A percentile compares a stretch with the other conserved stretches of the same genome.
phyloP scores from a whole-genome alignment of 2,888 invertebrate genomes.

The Caenorhabditis panamensis region DNA sequence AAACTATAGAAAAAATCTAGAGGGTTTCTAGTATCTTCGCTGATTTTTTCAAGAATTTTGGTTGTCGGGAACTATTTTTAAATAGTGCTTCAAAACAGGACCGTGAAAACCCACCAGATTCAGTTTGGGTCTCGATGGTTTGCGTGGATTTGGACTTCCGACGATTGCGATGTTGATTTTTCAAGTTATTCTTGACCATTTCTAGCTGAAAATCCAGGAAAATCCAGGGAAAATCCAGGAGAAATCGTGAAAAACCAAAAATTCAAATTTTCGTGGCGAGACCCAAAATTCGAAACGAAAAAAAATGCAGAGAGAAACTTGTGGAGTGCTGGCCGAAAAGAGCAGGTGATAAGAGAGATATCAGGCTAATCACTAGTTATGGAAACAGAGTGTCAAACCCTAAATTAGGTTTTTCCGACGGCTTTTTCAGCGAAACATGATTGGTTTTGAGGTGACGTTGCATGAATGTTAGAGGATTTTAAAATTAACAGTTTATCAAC shows the following conservation, averaged over 20 bases:
- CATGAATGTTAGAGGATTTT: too few species aligned
- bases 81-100: too few species aligned
- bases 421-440: too few species aligned
- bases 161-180: too few species aligned
- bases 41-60: neutral
- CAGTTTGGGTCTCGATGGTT: neutral
- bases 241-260: too few species aligned
- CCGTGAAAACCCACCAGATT: neutral
- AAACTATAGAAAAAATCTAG: neutral
- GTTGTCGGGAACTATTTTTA: too few species aligned
- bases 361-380: neutral
- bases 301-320: neutral
- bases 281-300: too few species aligned
- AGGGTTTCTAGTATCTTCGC: neutral
- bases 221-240: too few species aligned
- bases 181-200: neutral
- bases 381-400: neutral
- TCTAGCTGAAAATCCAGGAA: neutral
- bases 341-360: neutral
- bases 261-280: too few species aligned
- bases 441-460: too few species aligned
- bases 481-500: too few species aligned
- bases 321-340: too few species aligned
- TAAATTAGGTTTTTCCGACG: neutral
- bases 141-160: neutral